Conservation (phyloP, 2,113 vertebrate genomes). For the Hydrochoerus hydrochaeris region DNA sequence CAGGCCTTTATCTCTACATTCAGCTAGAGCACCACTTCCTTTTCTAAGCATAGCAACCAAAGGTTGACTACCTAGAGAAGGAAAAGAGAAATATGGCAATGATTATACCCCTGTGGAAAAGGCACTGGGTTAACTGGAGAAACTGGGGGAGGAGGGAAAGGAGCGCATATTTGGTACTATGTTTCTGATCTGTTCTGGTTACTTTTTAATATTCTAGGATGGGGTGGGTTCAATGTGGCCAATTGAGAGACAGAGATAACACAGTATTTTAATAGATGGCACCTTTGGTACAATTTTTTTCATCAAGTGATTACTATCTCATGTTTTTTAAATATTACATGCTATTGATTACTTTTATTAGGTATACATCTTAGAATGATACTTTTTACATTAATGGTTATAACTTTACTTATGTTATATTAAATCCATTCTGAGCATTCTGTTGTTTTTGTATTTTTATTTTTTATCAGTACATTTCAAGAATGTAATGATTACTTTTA, state of each 20-base stretch:
- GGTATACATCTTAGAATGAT: not conserved
- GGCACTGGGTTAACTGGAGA: not conserved
- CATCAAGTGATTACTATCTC: not conserved
- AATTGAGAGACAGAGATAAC: not conserved
- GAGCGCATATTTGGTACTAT: not conserved
- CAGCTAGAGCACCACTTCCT: not conserved
- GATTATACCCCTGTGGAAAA: accelerated
- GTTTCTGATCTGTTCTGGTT: not conserved
- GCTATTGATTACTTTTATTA: not conserved
- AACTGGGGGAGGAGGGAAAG: not conserved
- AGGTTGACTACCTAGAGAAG: not conserved
- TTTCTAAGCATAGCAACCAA: not conserved
- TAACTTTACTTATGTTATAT: not conserved
- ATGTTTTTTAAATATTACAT: not conserved
- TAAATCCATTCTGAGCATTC: not conserved
- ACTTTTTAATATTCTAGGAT: not conserved
- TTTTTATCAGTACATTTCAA: not conserved
- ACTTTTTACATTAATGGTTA: conserved; percentile 1
- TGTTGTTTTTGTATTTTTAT: not conserved
- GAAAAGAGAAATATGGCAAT: not conserved
- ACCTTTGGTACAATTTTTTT: not conserved
- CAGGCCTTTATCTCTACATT: not conserved
- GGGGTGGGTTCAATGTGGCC: not conserved
- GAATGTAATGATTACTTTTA: not conserved
- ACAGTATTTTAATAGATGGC: not conserved